Conservation (phyloP, 2,888 invertebrate genomes). For the Buathra laborator region DNA sequence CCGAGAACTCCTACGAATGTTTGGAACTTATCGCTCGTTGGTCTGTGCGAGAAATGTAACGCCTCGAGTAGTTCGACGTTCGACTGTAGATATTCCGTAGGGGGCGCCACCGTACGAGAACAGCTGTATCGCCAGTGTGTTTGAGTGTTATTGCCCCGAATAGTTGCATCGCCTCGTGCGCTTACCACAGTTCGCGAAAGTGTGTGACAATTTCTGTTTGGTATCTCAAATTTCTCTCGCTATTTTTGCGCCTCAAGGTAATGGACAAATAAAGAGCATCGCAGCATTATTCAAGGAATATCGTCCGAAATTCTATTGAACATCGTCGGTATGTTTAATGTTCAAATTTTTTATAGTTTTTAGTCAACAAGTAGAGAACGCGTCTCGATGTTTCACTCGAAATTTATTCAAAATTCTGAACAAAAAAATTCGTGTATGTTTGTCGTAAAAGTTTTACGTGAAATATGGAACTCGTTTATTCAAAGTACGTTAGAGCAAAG, state of each 20-base stretch:
- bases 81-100: constrained; percentile 12
- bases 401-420: neutral
- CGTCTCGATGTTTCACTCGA: neutral
- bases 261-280: neutral
- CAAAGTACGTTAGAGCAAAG: constrained; percentile 9
- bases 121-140: constrained; percentile 30
- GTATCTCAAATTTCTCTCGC: constrained; percentile 15
- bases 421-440: neutral
- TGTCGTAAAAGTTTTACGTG: neutral
- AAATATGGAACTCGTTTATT: neutral
- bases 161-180: constrained; percentile 19
- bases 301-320: neutral
- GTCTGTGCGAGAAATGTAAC: constrained; percentile 20
- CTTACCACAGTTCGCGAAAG: neutral
- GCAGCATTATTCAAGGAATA: neutral
- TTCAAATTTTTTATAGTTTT: neutral
- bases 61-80: constrained; percentile 13
- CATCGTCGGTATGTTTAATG: constrained; percentile 30
- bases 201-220: neutral
- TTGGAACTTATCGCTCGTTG: constrained; percentile 27
- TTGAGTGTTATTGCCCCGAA: constrained; percentile 32
- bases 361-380: neutral
- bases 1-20: neutral
- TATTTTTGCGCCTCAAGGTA: neutral
- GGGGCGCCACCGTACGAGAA: constrained; percentile 48